phyloP scores from a whole-genome alignment of 2,797 vertebrate species.

The Remorina albescens region DNA sequence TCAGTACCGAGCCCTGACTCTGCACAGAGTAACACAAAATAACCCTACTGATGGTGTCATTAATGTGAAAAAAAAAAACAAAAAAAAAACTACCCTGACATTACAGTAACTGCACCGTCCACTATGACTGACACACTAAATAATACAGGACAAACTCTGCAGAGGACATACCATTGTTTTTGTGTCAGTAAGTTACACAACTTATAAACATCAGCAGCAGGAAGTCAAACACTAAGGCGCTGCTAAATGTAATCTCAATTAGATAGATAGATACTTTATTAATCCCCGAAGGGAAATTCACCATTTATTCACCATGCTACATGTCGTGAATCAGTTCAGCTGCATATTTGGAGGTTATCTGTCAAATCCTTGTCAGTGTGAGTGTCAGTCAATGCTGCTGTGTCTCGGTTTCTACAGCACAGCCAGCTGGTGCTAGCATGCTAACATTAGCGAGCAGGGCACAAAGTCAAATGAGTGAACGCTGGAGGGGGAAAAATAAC shows the following conservation, averaged over 20 bases:
- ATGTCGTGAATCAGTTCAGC: background rate
- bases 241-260: background rate
- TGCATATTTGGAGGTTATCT: background rate
- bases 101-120: background rate
- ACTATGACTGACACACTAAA: accelerated
- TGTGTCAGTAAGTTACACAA: constrained; percentile 36
- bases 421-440: constrained; percentile 20
- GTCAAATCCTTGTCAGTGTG: background rate
- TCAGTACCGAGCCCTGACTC: too few relatives aligned
- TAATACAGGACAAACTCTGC: background rate
- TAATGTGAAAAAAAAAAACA: too few relatives aligned
- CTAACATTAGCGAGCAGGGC: constrained; percentile 53
- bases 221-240: background rate
- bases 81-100: too few relatives aligned
- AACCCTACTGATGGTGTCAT: background rate
- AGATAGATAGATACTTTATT: too few relatives aligned
- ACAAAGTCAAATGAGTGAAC: constrained; percentile 33
- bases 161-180: background rate
- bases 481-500: background rate
- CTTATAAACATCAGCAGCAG: background rate
- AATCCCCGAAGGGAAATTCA: too few relatives aligned
- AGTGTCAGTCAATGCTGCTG: background rate
- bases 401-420: background rate
- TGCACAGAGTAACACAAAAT: too few relatives aligned
- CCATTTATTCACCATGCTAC: too few relatives aligned